Evolutionary conservation across 2,797 vertebrate species (phyloP).

Genomic region (Pelochelys cantorii): DNA sequence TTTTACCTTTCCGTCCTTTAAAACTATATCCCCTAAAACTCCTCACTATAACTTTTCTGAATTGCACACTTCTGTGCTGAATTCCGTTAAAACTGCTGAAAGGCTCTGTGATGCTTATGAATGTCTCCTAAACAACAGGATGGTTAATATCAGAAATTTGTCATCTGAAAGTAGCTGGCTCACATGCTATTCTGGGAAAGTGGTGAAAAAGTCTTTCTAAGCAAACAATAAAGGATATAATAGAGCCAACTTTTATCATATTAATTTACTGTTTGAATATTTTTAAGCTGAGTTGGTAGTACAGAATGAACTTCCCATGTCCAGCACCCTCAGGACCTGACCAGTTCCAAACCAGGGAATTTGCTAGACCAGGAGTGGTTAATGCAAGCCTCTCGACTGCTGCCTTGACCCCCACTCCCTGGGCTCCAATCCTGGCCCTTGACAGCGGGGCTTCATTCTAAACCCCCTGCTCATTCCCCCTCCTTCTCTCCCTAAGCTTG

Average conservation of each 20-base stretch:
- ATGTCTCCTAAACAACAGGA: background rate
- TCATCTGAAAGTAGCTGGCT: background rate
- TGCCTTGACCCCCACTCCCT: too few species aligned
- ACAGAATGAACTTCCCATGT: too few species aligned
- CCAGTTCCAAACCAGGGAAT: too few species aligned
- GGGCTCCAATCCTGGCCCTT: too few species aligned
- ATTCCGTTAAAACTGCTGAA: background rate
- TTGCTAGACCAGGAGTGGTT: too few species aligned
- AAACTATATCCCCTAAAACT: background rate
- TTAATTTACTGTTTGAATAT: rapidly evolving
- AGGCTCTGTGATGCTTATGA: background rate
- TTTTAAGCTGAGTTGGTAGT: background rate
- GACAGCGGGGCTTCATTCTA: too few species aligned
- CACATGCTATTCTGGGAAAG: background rate
- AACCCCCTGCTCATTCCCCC: too few species aligned
- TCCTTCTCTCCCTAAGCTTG: too few species aligned
- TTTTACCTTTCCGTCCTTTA: background rate
- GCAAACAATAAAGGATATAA: background rate
- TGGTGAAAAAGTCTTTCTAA: background rate
- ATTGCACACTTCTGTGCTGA: background rate
- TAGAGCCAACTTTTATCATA: background rate
- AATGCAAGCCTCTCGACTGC: too few species aligned
- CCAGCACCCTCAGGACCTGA: too few species aligned
- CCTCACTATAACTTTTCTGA: background rate
- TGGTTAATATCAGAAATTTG: background rate